Conservation (phyloP, 2,797 vertebrate species). For the Gastrophryne carolinensis region DNA sequence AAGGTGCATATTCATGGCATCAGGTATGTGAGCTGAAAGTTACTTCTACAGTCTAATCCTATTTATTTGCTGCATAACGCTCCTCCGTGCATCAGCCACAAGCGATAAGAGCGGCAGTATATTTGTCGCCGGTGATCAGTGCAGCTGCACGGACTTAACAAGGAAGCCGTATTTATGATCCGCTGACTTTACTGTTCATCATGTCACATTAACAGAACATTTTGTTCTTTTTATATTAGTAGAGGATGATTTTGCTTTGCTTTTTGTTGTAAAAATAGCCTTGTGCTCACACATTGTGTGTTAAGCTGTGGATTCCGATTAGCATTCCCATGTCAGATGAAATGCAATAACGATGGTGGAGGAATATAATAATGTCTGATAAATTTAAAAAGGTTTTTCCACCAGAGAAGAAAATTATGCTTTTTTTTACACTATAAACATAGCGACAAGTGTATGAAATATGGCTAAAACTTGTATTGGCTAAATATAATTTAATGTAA, state of each 20-base stretch:
- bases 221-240: conserved; percentile 35
- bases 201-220: conserved; percentile 27
- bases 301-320: not conserved
- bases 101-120: conserved; percentile 20
- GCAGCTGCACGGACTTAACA: conserved; percentile 29
- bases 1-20: too few relatives aligned
- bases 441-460: not conserved
- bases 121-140: not conserved
- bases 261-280: conserved; percentile 27
- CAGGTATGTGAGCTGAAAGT: not conserved
- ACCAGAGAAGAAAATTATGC: too few relatives aligned
- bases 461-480: too few relatives aligned
- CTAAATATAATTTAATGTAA: too few relatives aligned
- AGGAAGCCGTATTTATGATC: conserved; percentile 25
- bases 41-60: not conserved
- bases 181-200: conserved; percentile 38
- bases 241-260: conserved; percentile 41
- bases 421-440: not conserved
- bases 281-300: conserved; percentile 10
- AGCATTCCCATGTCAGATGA: conserved; percentile 11
- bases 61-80: not conserved
- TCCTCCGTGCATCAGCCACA: conserved; percentile 10
- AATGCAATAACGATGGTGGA: conserved; percentile 9
- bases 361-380: too few relatives aligned
- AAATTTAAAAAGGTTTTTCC: too few relatives aligned